Base-by-base conservation (phyloP, 2,888 invertebrate species). In the Cremastinae sp. region DNA sequence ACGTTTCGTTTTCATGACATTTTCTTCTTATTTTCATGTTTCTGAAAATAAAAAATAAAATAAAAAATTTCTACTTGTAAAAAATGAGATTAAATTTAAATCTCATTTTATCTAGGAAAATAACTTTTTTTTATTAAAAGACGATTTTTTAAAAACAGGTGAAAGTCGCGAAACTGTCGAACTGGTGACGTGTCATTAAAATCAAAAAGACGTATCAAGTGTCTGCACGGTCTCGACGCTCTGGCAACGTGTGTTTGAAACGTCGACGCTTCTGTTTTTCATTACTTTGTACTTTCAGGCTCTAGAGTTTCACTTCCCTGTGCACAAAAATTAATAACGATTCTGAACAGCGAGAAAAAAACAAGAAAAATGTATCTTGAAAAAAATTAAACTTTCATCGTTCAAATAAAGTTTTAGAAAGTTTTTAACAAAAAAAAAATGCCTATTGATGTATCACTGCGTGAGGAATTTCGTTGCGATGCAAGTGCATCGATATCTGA, bases 281-380 rank as follows among this genome's bases (percentile, higher is more conserved):
- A 35, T 61, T 61, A 61, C 12, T 45, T 45, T 28, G 37, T 39
- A 39, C 39, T 62, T 61, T 37, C 18, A 37, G 22, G 22, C 37
- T 28, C 51, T 22, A 37, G 8, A 53, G 51, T 64, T 64, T 64
- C 64, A 64, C 64, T 22, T 64, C 53, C 37, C 1, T 9, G 10
- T 16, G 39, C n/a, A 41, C 39, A 35, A 18, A 35, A 8, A 3
- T 3, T 53, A 22, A 12, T 4, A 4, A 12, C 14, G 45, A 45
- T 45, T 45, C n/a, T 45, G 5, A 28, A 28, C 5, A 28, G 28
- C 2, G 28, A 28, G 5, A 3, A 28, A 5, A 3, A 5, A 28
- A 28, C 9, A 28, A 3, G 8, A 4, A 7, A 5, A 8, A 18
- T 10, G 9, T 8, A 10, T 35, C 12, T 9, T 4, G 14, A 39